Evolutionary conservation across 2,797 vertebrate species (phyloP), one percentile per base, ranked within the genome.

Genomic region (Pipistrellus pygmaeus): DNA sequence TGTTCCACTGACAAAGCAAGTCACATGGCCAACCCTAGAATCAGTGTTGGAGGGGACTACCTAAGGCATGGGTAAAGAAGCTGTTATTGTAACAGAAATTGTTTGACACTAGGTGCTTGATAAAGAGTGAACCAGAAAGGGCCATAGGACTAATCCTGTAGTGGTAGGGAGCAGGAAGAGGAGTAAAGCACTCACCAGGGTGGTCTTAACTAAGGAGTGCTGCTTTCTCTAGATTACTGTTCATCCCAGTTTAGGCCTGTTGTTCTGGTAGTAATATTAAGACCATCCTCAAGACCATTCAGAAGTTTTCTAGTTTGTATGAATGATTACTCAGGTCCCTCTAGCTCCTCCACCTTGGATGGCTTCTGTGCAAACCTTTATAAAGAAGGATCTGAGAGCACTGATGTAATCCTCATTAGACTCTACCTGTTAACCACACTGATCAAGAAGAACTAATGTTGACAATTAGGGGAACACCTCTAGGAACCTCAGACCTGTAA

Each of bases 231-330:
- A 60, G 8, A 30, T 9, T 7, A 38, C 46, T 3, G 3, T n/a
- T 25, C 60, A 32, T 44, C 25, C 6, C 30, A 32, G 18, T 69
- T 76, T 84, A 84, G 41, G 3, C 9, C 9, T 62, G 3, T 51
- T 83, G 23, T 78, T 46, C 64, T 62, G 12, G 27, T 38, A 23
- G 44, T 92, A 91, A 68, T 80, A 76, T 27, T 53, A 87, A 88
- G 44, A 71, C 11, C 27, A 44, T 90, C 91, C 73, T 27, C 48
- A 87, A 88, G 44, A 71, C 11, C 27, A 44, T 90, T 93, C 73
- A 75, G 53, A 91, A 73, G 38, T 94, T 81, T 32, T 7, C 23
- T 90, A 69, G 15, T 60, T 87, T 92, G 48, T 8, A 8, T n/a
- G n/a, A 71, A 77, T 69, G 30, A 82, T 62, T 64, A 44, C 75